Percentiles rank a stretch among this genome's conserved stretches.
These are phyloP conservation scores for Linyphia triangularis DNA, from an alignment of 2,888 invertebrate species.

Conservation along the genomic window DNA sequence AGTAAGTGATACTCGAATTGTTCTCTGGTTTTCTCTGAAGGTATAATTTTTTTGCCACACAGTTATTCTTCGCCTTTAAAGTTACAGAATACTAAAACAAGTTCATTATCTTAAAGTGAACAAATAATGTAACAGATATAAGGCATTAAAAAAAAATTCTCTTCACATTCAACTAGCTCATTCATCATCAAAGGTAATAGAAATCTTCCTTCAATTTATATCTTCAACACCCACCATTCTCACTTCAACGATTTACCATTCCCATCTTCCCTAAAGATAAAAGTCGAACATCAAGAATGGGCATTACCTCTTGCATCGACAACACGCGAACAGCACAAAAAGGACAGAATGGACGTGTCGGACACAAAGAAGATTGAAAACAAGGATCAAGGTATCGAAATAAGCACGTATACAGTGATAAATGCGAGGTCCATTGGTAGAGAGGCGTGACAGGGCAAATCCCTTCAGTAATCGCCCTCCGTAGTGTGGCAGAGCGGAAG, in stretches of 20 bases:
- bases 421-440: constrained; percentile 57
- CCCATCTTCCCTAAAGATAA: not conserved
- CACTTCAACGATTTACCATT: not conserved
- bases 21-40: too few relatives aligned
- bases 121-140: too few relatives aligned
- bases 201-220: too few relatives aligned
- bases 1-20: too few relatives aligned
- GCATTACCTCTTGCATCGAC: not conserved
- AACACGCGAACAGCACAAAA: not conserved
- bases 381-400: constrained; percentile 67
- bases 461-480: constrained; percentile 45
- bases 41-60: too few relatives aligned
- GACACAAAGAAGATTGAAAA: constrained; percentile 67
- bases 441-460: constrained; percentile 60
- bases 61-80: too few relatives aligned
- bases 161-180: too few relatives aligned
- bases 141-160: too few relatives aligned
- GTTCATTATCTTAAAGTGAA: too few relatives aligned
- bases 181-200: too few relatives aligned
- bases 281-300: not conserved
- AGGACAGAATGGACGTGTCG: constrained; percentile 14
- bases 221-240: not conserved
- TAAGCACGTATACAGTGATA: constrained; percentile 69
- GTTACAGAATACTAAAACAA: too few relatives aligned
- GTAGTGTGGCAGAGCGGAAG: constrained; percentile 31